These are phyloP conservation scores for Scyliorhinus canicula DNA, from an alignment of 2,797 vertebrate species.

Conservation along the genomic window DNA sequence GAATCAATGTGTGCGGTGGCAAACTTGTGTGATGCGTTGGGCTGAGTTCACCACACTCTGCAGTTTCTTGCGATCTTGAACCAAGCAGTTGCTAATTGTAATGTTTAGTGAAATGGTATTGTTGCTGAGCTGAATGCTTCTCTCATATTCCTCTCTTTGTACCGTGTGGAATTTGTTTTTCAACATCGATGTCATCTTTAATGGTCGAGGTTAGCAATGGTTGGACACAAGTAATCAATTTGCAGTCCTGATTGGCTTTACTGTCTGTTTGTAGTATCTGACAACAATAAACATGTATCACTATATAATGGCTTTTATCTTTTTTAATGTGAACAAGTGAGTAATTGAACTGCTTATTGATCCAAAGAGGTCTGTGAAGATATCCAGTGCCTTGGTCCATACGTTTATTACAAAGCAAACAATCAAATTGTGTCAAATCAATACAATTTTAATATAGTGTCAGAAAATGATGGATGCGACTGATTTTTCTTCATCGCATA, in stretches of 20 bases:
- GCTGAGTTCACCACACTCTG: no score
- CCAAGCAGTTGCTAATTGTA: no score
- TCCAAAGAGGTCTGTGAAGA: conserved; percentile 24
- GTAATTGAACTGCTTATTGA: conserved; percentile 38
- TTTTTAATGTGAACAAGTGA: conserved; percentile 38
- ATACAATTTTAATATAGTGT: conserved; percentile 33
- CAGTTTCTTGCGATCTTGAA: no score
- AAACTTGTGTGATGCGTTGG: no score
- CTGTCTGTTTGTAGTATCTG: conserved; percentile 26
- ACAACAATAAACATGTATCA: conserved; percentile 38
- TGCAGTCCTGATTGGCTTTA: conserved; percentile 28
- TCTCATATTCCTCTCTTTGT: neutral
- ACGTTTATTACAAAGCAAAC: conserved; percentile 21
- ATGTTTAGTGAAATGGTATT: neutral
- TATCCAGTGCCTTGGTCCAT: neutral
- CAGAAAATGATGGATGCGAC: conserved; percentile 33
- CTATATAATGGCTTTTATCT: conserved; percentile 32
- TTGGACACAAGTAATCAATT: conserved; percentile 15
- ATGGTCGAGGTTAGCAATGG: neutral
- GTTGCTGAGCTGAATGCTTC: neutral
- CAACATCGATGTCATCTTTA: neutral
- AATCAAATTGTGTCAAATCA: conserved; percentile 37
- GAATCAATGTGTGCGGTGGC: no score
- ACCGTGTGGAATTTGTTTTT: neutral
- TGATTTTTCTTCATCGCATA: conserved; percentile 10